Evolutionary conservation across 2,888 invertebrate genomes (phyloP).

Genomic region (Terebella lapidaria): DNA sequence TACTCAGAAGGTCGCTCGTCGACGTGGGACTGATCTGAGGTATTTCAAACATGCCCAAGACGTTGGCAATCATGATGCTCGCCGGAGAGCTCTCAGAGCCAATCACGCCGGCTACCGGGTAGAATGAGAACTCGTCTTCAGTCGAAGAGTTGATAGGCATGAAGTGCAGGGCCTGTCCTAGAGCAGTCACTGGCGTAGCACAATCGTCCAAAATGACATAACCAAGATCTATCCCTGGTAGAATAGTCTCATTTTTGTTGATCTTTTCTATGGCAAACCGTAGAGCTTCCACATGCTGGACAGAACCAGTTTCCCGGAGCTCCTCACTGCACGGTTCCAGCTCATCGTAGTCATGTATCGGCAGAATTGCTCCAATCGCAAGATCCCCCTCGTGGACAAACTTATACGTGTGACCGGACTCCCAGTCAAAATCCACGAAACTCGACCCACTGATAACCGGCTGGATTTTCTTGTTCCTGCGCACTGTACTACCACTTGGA

Average conservation of each 20-base stretch:
- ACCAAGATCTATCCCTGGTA: slow-evolving; percentile 30
- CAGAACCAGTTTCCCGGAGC: slow-evolving; percentile 26
- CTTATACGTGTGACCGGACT: background rate
- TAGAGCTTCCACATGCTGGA: slow-evolving; percentile 34
- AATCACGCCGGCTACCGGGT: slow-evolving; percentile 38
- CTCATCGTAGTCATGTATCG: slow-evolving; percentile 19
- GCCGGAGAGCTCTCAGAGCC: slow-evolving; percentile 36
- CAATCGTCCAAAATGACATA: slow-evolving; percentile 37
- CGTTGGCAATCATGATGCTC: slow-evolving; percentile 35
- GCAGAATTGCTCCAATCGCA: slow-evolving; percentile 29
- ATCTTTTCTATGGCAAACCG: slow-evolving; percentile 30
- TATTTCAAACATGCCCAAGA: slow-evolving; percentile 33
- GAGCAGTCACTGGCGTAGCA: slow-evolving; percentile 30
- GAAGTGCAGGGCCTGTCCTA: slow-evolving; percentile 32
- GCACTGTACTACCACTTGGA: too few relatives aligned
- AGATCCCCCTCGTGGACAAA: slow-evolving; percentile 26
- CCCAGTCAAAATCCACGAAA: background rate
- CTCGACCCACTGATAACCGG: too few relatives aligned
- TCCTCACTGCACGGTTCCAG: slow-evolving; percentile 17
- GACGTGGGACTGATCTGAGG: slow-evolving; percentile 40
- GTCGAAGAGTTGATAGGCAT: slow-evolving; percentile 16
- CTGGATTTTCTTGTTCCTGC: too few relatives aligned
- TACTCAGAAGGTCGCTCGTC: slow-evolving; percentile 37
- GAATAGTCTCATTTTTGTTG: slow-evolving; percentile 25
- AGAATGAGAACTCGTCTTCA: slow-evolving; percentile 12